Evolutionary conservation across 2,113 vertebrate species (phyloP).

Genomic region (Sterrhoptilus dennistouni): DNA sequence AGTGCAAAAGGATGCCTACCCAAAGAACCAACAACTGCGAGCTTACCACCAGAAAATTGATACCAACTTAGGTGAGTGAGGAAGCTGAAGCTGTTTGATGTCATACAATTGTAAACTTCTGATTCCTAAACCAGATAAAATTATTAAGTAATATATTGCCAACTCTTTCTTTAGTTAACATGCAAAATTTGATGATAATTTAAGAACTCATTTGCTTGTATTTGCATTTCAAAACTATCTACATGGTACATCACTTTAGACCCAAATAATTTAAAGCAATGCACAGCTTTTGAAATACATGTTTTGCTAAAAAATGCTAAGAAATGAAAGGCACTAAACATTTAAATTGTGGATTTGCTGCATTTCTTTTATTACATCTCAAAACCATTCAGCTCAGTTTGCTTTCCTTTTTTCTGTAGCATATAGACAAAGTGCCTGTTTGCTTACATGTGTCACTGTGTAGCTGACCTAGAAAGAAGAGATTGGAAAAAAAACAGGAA

Average conservation of each 20-base stretch:
- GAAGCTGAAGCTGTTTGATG: neutral
- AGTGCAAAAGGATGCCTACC: slow-evolving; percentile 67
- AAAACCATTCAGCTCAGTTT: neutral
- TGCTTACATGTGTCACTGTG: neutral
- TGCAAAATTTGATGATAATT: neutral
- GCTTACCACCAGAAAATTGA: slow-evolving; percentile 89
- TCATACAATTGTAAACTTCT: neutral
- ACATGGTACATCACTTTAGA: neutral
- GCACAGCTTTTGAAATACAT: neutral
- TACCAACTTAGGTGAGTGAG: slow-evolving; percentile 85
- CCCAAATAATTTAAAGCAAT: neutral
- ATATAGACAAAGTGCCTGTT: neutral
- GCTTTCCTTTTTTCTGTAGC: neutral
- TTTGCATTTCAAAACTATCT: neutral
- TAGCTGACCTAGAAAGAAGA: neutral
- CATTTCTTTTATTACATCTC: neutral
- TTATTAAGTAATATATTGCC: neutral
- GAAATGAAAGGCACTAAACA: neutral
- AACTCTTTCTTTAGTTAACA: neutral
- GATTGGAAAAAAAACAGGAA: neutral
- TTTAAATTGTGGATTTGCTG: neutral
- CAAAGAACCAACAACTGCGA: slow-evolving; percentile 80
- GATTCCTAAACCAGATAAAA: neutral
- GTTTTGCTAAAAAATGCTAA: neutral
- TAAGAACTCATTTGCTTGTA: neutral